These are phyloP conservation scores for Spilarctia lutea DNA, from an alignment of 2,888 invertebrate genomes.

Conservation along the genomic window DNA sequence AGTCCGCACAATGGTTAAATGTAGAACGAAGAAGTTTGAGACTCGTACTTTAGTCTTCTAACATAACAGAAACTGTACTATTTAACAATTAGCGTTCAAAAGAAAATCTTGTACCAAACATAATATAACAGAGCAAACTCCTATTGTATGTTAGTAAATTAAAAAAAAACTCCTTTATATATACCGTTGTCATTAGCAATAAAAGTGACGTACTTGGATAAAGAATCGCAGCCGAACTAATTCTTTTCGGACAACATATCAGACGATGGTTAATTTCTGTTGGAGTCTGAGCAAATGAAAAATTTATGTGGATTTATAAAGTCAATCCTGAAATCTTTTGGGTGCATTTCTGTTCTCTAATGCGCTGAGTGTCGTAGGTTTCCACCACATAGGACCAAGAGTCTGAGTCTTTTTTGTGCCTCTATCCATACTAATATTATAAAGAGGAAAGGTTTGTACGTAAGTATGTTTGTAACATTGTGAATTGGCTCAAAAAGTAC, in stretches of 20 bases:
- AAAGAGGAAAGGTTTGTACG: no score
- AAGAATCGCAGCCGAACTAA: constrained; percentile 35
- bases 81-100: not conserved
- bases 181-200: constrained; percentile 33
- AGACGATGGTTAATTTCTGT: constrained; percentile 34
- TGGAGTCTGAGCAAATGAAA: constrained; percentile 10
- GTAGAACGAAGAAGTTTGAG: not conserved
- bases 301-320: not conserved
- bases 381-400: no score
- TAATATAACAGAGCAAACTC: not conserved
- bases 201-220: constrained; percentile 34
- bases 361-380: no score
- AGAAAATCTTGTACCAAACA: not conserved
- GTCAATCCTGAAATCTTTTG: not conserved
- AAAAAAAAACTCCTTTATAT: not conserved
- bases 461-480: no score
- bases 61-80: not conserved
- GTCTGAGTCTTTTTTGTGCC: no score
- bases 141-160: not conserved
- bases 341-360: no score
- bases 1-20: not conserved
- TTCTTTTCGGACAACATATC: constrained; percentile 34
- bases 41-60: not conserved
- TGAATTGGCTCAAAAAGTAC: no score
- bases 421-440: no score